Base-by-base conservation (phyloP, 2,888 invertebrate species). In the Amphipoea lucens region DNA sequence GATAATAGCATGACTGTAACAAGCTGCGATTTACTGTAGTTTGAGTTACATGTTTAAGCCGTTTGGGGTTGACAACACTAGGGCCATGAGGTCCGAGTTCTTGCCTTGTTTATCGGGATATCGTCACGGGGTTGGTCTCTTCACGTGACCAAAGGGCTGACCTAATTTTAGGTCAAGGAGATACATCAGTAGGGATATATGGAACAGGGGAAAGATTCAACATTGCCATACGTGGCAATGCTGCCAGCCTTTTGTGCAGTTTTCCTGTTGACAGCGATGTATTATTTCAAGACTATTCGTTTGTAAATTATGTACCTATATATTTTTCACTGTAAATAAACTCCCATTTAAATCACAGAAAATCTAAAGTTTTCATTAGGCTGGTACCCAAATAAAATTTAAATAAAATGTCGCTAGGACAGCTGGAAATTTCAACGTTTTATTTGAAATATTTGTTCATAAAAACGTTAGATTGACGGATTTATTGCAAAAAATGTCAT, bases 1-100 rank as follows among this genome's bases (percentile, higher is more conserved):
- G 85, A 89, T 87, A 89, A 88, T 90, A 68, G 85, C 89, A 87
- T 87, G 90, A 83, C 29, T 29, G 29, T 29, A 29, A 29, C 29
- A 29, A 17, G 14, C 42, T 51, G 36, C 29, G 4, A 67, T 66
- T 68, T 23, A 60, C 2, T 70, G 29, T 29, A 63, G 63, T 63
- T 63, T 36, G 9, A 63, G 29, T 14, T 29, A 29, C 4, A n/a
- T n/a, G 11, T 14, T 48, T 14, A 14, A 48, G 48, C 60, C 60
- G 12, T 29, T n/a, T 60, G n/a, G 12, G 29, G 66, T 67, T 67
- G 12, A n/a, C 12, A 67, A 14, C 23, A n/a, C 5, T 60, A n/a
- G 9, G 9, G 67, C 14, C 4, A 66, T n/a, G 40, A 7, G 14
- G 42, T 67, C 2, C 60, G 12, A 60, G n/a, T 14, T 12, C 42